phyloP scores from a whole-genome alignment of 2,797 vertebrate species.

The Aldrovandia affinis region DNA sequence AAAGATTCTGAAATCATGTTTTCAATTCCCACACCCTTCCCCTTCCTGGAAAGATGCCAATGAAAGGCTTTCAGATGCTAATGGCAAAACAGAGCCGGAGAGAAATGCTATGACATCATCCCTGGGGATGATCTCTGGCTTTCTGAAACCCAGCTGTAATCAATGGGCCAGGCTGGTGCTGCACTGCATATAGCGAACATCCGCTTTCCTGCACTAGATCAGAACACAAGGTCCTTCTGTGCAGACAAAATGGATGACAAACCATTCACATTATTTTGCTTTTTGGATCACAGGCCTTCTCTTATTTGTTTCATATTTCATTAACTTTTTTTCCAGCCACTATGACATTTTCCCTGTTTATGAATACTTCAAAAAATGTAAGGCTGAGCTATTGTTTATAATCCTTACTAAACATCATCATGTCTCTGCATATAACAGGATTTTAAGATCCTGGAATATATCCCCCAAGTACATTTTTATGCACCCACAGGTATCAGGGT shows the following conservation, averaged over 20 bases:
- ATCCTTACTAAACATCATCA: no score
- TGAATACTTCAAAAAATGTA: background rate
- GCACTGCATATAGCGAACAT: conserved; percentile 14
- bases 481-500: no score
- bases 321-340: background rate
- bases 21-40: background rate
- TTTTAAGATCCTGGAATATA: no score
- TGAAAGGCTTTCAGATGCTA: background rate
- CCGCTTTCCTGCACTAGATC: background rate
- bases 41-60: background rate
- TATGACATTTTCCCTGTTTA: background rate
- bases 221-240: background rate
- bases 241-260: background rate
- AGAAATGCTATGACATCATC: conserved; percentile 4
- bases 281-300: background rate
- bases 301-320: background rate
- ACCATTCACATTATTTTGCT: background rate
- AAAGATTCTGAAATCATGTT: background rate
- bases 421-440: no score
- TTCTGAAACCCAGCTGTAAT: background rate
- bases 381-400: no score
- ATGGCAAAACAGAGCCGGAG: background rate
- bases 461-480: no score
- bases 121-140: background rate
- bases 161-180: background rate